Evolutionary conservation across 2,113 vertebrate genomes (phyloP).

Genomic region (Trogon melanurus): DNA sequence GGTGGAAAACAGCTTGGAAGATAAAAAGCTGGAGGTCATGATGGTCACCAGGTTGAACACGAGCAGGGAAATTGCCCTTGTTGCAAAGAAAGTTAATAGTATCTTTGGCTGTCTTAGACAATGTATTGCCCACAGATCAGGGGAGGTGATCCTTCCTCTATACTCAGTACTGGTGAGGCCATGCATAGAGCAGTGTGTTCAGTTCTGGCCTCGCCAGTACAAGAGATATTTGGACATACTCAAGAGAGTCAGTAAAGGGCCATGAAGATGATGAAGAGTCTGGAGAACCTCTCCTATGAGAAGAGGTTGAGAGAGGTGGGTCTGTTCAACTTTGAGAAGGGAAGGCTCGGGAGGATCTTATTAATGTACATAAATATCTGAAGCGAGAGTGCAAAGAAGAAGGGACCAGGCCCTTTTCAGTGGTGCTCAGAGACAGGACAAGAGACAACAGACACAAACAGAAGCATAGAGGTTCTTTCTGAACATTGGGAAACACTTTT

Average conservation of each 20-base stretch:
- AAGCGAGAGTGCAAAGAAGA: background rate
- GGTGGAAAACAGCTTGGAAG: background rate
- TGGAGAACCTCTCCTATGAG: background rate
- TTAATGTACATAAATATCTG: background rate
- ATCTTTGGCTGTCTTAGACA: background rate
- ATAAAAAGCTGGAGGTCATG: background rate
- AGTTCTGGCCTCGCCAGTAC: background rate
- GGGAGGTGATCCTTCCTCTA: background rate
- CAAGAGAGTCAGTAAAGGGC: background rate
- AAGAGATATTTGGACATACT: background rate
- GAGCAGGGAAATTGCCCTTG: background rate
- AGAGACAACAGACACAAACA: background rate
- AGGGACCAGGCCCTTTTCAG: background rate
- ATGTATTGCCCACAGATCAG: accelerated
- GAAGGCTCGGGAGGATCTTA: background rate
- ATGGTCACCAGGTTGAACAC: background rate
- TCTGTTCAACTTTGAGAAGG: background rate
- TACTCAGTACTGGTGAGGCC: background rate
- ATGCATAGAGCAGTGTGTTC: background rate
- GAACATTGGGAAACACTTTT: background rate
- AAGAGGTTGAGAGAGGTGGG: background rate
- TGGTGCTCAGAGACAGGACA: background rate
- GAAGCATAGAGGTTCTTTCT: background rate
- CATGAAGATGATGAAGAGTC: background rate
- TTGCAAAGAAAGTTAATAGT: background rate